Evolutionary conservation across 1,140 invertebrate species (phyloP), one percentile per base, ranked within the genome.

Genomic region (Drosophila varians): DNA sequence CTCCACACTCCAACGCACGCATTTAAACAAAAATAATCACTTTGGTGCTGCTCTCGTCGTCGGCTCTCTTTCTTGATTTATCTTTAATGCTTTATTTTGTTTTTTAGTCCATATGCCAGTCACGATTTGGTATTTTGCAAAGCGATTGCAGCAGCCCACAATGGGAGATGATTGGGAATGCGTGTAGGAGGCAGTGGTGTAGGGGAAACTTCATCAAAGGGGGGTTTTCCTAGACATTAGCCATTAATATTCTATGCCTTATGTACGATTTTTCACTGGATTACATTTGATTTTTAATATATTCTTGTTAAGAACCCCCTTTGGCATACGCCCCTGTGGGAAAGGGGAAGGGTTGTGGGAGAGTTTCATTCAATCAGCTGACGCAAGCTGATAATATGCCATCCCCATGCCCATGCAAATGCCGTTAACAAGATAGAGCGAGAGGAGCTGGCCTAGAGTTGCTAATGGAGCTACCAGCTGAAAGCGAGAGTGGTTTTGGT

Each of bases 111-210:
- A 66, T 49, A 31, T 31, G 45, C n/a, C 62, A 58, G 55, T 47
- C 60, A 61, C 55, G 60, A 45, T 66, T 68, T 66, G 36, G 34
- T 47, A 66, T 66, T 66, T 66, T 38, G 64, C 46, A 66, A 66
- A 18, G 38, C 38, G 16, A 16, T 42, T 42, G 38, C 38, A 42
- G 16, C 38, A 42, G 16, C 16, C 16, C 14, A 18, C 38, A 42
- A 16, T 16, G 19, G 19, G 38, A 42, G 38, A 42, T 42, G 8
- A 42, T 19, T 9, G 7, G 38, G 38, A 42, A 42, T 42, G 38
- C 16, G 38, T 42, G 6, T 42, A 42, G 16, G 16, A 19, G 6
- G 0, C 38, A 42, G 14, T 14, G 16, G 16, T 16, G 8, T 42
- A 42, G 16, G 12, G 12, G 3, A 3, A 42, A 42, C 8, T 18